A percentile compares a stretch with the other conserved stretches of the same genome.
Conservation (phyloP, 2,113 vertebrate species). For the Neodon shergylaensis region DNA sequence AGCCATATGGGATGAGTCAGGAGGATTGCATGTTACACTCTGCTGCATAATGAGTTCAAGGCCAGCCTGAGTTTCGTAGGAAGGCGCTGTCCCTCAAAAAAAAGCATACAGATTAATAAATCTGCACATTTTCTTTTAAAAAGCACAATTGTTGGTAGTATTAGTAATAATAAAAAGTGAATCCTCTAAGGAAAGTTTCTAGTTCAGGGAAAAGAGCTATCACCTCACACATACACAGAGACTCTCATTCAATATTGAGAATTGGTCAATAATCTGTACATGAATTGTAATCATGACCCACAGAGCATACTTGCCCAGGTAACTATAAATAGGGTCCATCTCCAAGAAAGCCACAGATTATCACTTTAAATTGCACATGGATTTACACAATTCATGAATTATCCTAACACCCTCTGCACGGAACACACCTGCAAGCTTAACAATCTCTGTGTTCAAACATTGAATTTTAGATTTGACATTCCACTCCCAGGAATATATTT, state of each 20-base stretch:
- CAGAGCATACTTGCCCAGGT: background rate
- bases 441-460: background rate
- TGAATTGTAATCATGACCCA: background rate
- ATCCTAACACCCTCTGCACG: background rate
- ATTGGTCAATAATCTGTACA: background rate
- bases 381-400: background rate
- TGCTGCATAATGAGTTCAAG: background rate
- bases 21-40: background rate
- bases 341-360: background rate
- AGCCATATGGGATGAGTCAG: background rate
- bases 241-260: background rate
- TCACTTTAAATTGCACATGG: background rate
- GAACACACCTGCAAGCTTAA: background rate
- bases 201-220: background rate
- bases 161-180: background rate
- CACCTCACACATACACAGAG: background rate
- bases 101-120: constrained; percentile 30
- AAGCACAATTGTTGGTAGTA: background rate
- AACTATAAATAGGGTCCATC: constrained; percentile 1
- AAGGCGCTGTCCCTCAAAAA: background rate
- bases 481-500: constrained; percentile 3
- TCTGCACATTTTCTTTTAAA: background rate
- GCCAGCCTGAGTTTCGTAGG: background rate
- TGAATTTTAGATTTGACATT: background rate
- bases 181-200: constrained; percentile 26